phyloP scores from a whole-genome alignment of 2,797 vertebrate species.

The Uromys caudimaculatus region DNA sequence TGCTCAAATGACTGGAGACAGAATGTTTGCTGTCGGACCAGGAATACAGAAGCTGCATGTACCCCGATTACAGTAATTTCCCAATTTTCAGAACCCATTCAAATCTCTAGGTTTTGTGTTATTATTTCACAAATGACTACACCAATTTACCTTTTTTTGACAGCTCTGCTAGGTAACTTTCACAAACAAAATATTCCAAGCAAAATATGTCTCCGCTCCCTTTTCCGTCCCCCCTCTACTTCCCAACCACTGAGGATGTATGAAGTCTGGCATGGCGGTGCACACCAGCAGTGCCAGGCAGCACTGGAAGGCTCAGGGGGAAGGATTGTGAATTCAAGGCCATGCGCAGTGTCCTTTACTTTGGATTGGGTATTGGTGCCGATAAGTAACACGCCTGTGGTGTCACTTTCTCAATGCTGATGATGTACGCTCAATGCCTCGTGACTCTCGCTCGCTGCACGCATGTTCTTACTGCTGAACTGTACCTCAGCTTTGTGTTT shows the following conservation, averaged over 20 bases:
- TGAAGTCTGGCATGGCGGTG: background rate
- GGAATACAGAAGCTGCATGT: background rate
- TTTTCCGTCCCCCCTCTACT: background rate
- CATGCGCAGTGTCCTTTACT: background rate
- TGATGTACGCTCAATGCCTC: background rate
- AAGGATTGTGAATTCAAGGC: background rate
- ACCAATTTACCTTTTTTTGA: background rate
- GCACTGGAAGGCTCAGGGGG: background rate
- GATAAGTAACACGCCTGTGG: background rate
- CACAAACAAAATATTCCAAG: conserved; percentile 45
- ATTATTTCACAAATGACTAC: background rate
- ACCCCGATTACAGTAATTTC: background rate
- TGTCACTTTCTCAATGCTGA: background rate
- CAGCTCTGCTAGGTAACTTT: conserved; percentile 10
- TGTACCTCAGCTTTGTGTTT: background rate
- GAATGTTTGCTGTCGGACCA: conserved; percentile 4
- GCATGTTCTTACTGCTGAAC: background rate
- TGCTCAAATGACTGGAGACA: background rate
- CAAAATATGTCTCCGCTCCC: background rate
- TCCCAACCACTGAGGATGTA: background rate
- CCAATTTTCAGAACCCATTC: background rate
- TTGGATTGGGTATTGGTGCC: background rate
- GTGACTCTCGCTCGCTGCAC: background rate
- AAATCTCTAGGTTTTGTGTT: conserved; percentile 44
- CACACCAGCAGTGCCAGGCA: background rate